Evolutionary conservation across 2,113 vertebrate species (phyloP).

Genomic region (Tragelaphus scriptus): DNA sequence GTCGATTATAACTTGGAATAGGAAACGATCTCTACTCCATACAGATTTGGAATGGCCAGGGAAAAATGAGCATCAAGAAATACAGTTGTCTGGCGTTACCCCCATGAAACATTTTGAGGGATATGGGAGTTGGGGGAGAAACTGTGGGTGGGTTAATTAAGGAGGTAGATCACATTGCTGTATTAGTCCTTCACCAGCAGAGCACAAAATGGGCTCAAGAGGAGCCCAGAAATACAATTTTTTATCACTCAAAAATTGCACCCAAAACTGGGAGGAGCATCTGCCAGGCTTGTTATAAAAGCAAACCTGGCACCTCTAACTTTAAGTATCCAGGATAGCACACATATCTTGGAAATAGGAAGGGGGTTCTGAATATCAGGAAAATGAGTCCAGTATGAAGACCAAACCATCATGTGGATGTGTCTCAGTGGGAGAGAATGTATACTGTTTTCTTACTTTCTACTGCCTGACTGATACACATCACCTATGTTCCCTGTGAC

Average conservation of each 20-base stretch:
- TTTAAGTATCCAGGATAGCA: background rate
- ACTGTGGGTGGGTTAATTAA: conserved; percentile 7
- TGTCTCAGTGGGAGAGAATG: background rate
- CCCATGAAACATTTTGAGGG: background rate
- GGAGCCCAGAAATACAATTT: background rate
- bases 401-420: background rate
- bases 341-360: background rate
- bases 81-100: background rate
- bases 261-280: no score
- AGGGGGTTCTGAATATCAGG: background rate
- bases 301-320: background rate
- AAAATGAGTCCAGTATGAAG: background rate
- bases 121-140: background rate
- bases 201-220: background rate
- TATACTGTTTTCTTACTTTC: background rate
- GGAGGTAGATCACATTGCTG: background rate
- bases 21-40: conserved; percentile 54
- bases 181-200: background rate
- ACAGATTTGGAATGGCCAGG: conserved; percentile 56
- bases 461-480: background rate
- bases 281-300: background rate
- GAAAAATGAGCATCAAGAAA: background rate
- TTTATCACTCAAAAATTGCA: background rate
- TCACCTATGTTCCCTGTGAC: background rate
- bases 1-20: conserved; percentile 57